These are phyloP conservation scores for Lacerta viridis DNA, from an alignment of 2,797 vertebrate genomes.

Conservation along the genomic window DNA sequence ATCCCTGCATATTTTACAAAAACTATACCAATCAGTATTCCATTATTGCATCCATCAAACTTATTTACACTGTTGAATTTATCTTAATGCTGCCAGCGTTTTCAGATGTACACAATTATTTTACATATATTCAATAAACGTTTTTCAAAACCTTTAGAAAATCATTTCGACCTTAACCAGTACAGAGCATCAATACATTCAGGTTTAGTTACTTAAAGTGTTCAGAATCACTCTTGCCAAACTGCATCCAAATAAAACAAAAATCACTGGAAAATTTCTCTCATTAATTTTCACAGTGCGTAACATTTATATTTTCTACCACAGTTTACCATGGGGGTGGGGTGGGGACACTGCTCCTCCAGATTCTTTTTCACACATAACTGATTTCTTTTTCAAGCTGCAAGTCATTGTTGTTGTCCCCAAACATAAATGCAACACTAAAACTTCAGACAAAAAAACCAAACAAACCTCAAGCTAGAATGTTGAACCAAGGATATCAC, in stretches of 20 bases:
- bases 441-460: neutral
- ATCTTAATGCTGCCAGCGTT: no score
- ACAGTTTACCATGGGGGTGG: neutral
- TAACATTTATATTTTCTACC: neutral
- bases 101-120: no score
- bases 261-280: neutral
- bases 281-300: neutral
- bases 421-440: neutral
- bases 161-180: neutral
- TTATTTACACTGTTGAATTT: no score
- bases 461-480: neutral
- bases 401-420: no score
- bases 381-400: neutral
- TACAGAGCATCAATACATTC: neutral
- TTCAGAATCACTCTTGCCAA: constrained; percentile 5
- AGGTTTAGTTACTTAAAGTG: no score
- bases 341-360: no score
- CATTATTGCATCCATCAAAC: no score
- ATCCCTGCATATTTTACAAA: no score
- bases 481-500: neutral
- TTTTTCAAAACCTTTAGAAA: neutral
- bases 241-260: neutral
- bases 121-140: no score
- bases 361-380: neutral
- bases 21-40: no score